A percentile compares a stretch with the other conserved stretches of the same genome.
Conservation (phyloP, 2,797 vertebrate species). For the Danio albolineatus region DNA sequence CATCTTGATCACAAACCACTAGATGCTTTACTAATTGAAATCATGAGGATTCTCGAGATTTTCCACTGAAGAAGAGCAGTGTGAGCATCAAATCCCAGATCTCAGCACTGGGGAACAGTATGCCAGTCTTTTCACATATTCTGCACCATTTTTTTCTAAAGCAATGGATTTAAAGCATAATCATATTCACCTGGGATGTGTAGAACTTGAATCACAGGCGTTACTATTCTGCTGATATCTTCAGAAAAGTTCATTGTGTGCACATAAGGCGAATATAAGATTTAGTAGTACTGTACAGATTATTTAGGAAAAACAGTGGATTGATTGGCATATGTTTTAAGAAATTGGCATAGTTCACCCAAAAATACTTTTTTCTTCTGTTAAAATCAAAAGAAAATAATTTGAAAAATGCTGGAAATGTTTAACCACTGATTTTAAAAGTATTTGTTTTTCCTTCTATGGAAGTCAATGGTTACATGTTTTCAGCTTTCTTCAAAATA, state of each 20-base stretch:
- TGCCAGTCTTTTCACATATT: background rate
- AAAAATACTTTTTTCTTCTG: too few species aligned
- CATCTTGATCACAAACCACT: conserved; percentile 46
- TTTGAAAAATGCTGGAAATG: too few species aligned
- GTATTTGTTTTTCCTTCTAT: too few species aligned
- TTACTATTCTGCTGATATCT: conserved; percentile 3
- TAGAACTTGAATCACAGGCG: background rate
- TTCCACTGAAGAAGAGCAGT: background rate
- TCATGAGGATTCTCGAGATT: background rate
- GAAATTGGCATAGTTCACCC: too few species aligned
- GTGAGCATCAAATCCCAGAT: background rate
- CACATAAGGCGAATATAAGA: background rate
- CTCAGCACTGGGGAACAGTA: background rate
- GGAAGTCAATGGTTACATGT: too few species aligned
- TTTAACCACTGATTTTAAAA: too few species aligned
- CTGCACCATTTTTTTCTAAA: background rate
- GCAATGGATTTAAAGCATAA: background rate
- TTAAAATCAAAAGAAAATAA: too few species aligned
- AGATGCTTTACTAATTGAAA: conserved; percentile 19
- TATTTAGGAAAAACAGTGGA: background rate
- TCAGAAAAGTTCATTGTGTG: background rate
- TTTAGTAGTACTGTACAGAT: background rate
- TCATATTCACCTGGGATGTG: background rate
- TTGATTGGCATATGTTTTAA: too few species aligned
- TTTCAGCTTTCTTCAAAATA: too few species aligned